These are phyloP conservation scores for Malurus splendens DNA, from an alignment of 2,797 vertebrate genomes.

Conservation along the genomic window DNA sequence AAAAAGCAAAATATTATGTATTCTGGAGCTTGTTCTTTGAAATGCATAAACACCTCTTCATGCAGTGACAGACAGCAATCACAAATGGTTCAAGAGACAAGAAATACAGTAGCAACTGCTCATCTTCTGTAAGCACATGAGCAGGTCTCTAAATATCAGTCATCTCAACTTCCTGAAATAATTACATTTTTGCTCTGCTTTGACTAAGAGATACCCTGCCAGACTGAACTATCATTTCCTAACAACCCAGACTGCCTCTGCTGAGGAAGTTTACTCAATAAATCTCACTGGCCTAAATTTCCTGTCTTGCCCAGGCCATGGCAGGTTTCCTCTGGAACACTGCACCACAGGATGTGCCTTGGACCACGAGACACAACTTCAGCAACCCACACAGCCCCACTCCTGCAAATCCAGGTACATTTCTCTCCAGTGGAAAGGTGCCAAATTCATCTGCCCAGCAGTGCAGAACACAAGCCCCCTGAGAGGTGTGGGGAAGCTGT, in stretches of 20 bases:
- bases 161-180: background rate
- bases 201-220: background rate
- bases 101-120: background rate
- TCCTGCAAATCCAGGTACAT: background rate
- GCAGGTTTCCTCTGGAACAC: background rate
- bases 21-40: background rate
- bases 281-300: background rate
- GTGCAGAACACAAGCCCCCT: too few species aligned
- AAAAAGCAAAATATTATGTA: background rate
- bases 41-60: background rate
- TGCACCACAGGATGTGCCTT: background rate
- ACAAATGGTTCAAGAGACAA: background rate
- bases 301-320: background rate
- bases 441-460: background rate
- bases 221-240: background rate
- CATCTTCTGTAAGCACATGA: background rate
- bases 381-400: accelerated
- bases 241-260: background rate
- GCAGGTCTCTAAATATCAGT: background rate
- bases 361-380: background rate
- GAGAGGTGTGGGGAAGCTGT: background rate
- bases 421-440: background rate
- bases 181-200: background rate
- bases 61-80: background rate
- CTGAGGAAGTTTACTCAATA: background rate